These are phyloP conservation scores for Terebella lapidaria DNA, from an alignment of 2,888 invertebrate species.

Conservation along the genomic window DNA sequence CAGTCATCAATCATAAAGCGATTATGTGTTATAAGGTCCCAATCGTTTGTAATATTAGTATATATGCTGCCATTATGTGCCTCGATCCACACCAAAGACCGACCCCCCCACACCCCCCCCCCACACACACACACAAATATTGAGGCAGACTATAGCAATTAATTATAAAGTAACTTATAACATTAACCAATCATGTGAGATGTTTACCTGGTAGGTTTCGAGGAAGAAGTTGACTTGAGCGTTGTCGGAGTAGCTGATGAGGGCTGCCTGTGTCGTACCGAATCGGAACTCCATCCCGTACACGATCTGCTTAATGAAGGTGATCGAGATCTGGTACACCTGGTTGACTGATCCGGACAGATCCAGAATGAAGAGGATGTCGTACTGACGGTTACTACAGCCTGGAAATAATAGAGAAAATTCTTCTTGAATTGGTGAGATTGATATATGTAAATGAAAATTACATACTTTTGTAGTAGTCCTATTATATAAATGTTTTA, in stretches of 20 bases:
- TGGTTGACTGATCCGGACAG: constrained; percentile 19
- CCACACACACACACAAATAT: too few relatives aligned
- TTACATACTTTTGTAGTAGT: too few relatives aligned
- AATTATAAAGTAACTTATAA: too few relatives aligned
- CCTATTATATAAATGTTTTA: too few relatives aligned
- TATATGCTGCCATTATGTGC: too few relatives aligned
- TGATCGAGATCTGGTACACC: constrained; percentile 11
- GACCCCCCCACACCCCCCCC: too few relatives aligned
- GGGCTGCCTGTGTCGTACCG: constrained; percentile 8
- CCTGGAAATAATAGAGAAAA: background rate
- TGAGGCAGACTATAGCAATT: too few relatives aligned
- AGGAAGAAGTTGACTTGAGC: constrained; percentile 7
- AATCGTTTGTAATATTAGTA: too few relatives aligned
- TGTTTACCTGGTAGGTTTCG: constrained; percentile 13
- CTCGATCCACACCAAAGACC: too few relatives aligned
- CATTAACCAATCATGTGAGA: too few relatives aligned
- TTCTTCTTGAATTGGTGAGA: background rate
- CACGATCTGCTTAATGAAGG: constrained; percentile 11
- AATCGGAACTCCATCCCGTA: constrained; percentile 18
- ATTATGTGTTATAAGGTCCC: too few relatives aligned
- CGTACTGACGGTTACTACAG: constrained; percentile 6
- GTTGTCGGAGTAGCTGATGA: constrained; percentile 11
- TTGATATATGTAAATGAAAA: background rate
- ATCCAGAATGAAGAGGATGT: constrained; percentile 20
- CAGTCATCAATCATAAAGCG: too few relatives aligned